Conservation (phyloP, 2,888 invertebrate species). For the Pristionchus fissidentatus region DNA sequence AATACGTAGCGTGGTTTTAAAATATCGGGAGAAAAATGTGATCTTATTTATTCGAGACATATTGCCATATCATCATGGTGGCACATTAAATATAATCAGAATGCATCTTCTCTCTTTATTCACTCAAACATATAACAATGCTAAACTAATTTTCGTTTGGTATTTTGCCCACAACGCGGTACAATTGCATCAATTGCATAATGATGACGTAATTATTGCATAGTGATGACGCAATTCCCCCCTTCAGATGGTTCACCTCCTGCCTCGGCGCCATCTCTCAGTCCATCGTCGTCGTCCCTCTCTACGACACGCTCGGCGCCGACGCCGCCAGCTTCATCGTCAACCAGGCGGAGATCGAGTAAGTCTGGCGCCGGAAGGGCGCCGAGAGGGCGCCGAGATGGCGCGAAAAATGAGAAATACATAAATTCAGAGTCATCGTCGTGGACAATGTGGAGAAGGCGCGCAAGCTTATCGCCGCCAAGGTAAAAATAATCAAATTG, state of each 20-base stretch:
- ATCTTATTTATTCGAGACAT: no score
- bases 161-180: no score
- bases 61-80: no score
- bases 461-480: conserved; percentile 54
- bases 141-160: no score
- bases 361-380: not conserved
- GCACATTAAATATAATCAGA: no score
- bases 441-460: conserved; percentile 67
- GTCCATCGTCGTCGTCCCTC: conserved; percentile 89
- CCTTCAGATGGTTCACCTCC: conserved; percentile 81
- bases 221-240: not conserved
- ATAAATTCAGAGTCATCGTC: conserved; percentile 62
- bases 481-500: not conserved
- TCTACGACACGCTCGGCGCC: conserved; percentile 95
- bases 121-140: no score
- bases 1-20: no score
- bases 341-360: conserved; percentile 73
- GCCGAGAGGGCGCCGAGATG: not conserved
- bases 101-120: no score
- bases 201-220: not conserved
- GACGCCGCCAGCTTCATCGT: conserved; percentile 87
- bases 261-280: conserved; percentile 66
- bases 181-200: no score
- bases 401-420: not conserved
- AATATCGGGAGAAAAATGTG: no score